Evolutionary conservation across 2,113 vertebrate species (phyloP).

Genomic region (Vanacampus margaritifer): DNA sequence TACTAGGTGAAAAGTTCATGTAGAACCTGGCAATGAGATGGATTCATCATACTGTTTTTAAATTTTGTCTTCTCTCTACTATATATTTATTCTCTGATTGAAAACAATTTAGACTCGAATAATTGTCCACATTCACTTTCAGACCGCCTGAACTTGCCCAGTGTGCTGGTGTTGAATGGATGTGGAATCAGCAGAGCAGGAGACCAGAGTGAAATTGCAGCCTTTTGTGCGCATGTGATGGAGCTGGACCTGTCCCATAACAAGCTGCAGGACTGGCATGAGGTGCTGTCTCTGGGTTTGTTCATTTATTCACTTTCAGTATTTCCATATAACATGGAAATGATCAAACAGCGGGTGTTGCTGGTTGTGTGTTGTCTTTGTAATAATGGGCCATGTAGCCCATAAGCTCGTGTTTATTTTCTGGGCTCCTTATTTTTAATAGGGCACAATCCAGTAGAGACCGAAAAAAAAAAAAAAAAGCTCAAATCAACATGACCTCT

Average conservation of each 20-base stretch:
- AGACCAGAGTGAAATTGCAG: conserved; percentile 88
- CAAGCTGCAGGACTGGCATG: conserved; percentile 91
- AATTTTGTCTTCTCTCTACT: too few species aligned
- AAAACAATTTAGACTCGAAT: too few species aligned
- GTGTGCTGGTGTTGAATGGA: conserved; percentile 86
- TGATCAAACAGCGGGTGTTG: background rate
- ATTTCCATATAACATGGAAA: background rate
- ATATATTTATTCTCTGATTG: too few species aligned
- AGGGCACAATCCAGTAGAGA: background rate
- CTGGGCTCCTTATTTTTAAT: background rate
- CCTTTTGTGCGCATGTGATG: conserved; percentile 92
- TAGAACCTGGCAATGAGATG: too few species aligned
- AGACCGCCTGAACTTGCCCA: conserved; percentile 97
- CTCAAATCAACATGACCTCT: background rate
- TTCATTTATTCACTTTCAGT: background rate
- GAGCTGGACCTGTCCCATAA: conserved; percentile 96
- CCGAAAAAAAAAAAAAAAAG: background rate
- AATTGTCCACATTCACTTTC: conserved; percentile 5
- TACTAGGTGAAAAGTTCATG: too few species aligned
- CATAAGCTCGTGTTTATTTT: background rate
- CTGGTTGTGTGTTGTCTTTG: background rate
- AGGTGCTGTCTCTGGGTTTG: conserved; percentile 70
- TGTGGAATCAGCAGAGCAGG: conserved; percentile 92
- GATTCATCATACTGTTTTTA: too few species aligned
- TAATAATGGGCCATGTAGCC: background rate